A percentile compares a stretch with the other conserved stretches of the same genome.
phyloP scores from a whole-genome alignment of 2,888 invertebrate genomes.

The Nephrocerus scutellatus region DNA sequence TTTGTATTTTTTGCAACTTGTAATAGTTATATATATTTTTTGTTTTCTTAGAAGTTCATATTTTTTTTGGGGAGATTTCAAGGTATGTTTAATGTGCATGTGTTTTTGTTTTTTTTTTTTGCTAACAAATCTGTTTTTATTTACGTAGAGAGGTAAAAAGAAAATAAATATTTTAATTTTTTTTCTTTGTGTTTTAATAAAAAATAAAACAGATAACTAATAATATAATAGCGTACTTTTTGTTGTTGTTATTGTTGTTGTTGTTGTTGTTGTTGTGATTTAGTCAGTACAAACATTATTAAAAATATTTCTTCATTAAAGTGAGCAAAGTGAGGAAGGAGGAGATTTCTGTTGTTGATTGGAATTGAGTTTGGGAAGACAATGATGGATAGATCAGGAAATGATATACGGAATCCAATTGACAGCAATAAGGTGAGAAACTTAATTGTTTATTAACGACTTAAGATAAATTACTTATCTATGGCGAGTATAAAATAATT shows the following conservation, averaged over 20 bases:
- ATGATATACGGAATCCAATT: no score
- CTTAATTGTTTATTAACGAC: no score
- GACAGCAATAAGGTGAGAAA: no score
- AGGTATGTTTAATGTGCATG: constrained; percentile 1
- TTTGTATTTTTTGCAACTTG: no score
- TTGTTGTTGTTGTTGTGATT: constrained; percentile 5
- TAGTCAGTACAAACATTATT: background rate
- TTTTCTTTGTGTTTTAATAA: constrained; percentile 5
- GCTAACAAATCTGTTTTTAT: constrained; percentile 7
- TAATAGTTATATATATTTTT: background rate
- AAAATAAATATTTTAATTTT: constrained; percentile 6
- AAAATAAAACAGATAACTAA: constrained; percentile 13
- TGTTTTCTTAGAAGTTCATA: no score
- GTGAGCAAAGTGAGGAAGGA: background rate
- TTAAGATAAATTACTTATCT: constrained; percentile 19
- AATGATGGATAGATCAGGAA: no score
- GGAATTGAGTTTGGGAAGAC: background rate
- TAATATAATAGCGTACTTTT: background rate
- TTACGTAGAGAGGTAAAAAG: background rate
- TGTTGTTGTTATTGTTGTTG: constrained; percentile 14
- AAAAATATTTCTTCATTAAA: background rate
- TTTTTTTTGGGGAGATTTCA: no score
- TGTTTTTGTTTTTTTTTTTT: constrained; percentile 4
- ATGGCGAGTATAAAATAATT: constrained; percentile 19
- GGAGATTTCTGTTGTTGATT: background rate